Evolutionary conservation across 2,888 invertebrate genomes (phyloP).

Genomic region (Nomada fabriciana): DNA sequence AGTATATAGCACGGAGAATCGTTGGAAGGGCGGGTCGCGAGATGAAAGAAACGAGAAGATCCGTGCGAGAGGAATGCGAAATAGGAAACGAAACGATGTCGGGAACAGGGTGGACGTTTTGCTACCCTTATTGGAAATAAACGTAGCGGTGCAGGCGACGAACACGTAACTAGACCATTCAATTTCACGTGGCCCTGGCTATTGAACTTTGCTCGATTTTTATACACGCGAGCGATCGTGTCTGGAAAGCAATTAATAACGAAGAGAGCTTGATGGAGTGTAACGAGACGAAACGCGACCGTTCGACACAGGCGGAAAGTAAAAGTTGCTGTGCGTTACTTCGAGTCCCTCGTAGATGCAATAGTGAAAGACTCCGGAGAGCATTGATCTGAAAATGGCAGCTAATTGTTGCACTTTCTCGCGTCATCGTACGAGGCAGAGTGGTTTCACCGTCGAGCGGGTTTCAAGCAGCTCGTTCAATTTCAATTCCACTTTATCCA

Average conservation of each 20-base stretch:
- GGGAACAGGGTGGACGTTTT: constrained; percentile 11
- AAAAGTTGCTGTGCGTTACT: constrained; percentile 52
- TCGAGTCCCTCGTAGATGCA: constrained; percentile 31
- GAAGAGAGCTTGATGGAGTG: constrained; percentile 28
- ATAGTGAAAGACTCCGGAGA: constrained; percentile 49
- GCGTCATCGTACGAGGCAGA: constrained; percentile 44
- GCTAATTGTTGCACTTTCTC: constrained; percentile 67
- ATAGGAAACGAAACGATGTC: constrained; percentile 16
- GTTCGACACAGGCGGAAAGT: constrained; percentile 58
- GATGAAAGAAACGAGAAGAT: background rate
- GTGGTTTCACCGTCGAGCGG: constrained; percentile 40
- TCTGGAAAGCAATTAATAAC: constrained; percentile 3
- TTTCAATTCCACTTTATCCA: background rate
- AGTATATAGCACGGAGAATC: background rate
- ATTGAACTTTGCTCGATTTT: no score
- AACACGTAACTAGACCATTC: background rate
- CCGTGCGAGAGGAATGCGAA: background rate
- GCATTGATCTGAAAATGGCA: constrained; percentile 64
- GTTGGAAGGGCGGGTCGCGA: background rate
- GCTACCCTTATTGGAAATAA: background rate
- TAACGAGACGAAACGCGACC: constrained; percentile 47
- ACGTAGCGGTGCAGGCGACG: background rate
- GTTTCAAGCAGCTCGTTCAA: background rate
- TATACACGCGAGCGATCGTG: background rate
- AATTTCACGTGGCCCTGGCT: no score